Conservation (phyloP, 2,113 vertebrate species). For the Oplegnathus fasciatus region DNA sequence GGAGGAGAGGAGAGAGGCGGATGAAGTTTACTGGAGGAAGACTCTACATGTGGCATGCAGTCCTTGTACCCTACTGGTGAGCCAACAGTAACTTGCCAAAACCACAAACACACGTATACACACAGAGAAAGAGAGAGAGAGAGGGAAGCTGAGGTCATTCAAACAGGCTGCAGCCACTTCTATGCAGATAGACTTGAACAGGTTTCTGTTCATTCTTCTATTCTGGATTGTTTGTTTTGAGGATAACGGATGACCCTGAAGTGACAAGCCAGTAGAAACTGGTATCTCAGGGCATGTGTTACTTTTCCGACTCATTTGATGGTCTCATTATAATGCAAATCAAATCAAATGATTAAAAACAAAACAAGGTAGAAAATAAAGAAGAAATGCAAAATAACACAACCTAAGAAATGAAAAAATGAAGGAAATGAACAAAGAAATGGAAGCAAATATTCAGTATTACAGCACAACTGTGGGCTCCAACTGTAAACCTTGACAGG, state of each 20-base stretch:
- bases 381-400: neutral
- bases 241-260: neutral
- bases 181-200: conserved; percentile 14
- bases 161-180: conserved; percentile 17
- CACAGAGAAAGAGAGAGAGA: neutral
- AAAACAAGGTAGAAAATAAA: neutral
- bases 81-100: conserved; percentile 45
- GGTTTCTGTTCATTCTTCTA: neutral
- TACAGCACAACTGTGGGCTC: neutral
- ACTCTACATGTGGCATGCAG: conserved; percentile 67
- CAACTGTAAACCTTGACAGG: conserved; percentile 19
- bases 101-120: conserved; percentile 40
- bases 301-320: neutral
- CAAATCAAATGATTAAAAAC: neutral
- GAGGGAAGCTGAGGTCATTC: conserved; percentile 26
- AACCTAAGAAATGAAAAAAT: neutral
- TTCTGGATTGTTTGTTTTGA: neutral
- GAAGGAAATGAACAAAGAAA: neutral
- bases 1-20: conserved; percentile 2
- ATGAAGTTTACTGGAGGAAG: conserved; percentile 25
- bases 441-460: neutral
- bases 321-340: neutral
- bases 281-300: neutral
- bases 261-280: neutral
- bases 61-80: conserved; percentile 26